phyloP scores from a whole-genome alignment of 1,140 invertebrate genomes.

The Phthorimaea operculella region DNA sequence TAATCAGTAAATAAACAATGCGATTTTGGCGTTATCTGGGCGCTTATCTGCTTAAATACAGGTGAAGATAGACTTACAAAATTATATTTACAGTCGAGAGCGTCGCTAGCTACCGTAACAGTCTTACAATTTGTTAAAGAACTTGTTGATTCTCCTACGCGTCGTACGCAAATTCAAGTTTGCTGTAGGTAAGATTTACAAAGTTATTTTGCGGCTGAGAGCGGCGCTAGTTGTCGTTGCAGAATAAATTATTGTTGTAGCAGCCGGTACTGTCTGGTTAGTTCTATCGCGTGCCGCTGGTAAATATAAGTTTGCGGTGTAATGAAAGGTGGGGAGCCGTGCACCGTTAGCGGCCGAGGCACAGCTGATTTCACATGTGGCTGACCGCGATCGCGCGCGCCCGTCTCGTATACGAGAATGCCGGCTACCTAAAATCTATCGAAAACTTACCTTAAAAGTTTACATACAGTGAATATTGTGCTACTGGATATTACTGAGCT shows the following conservation, averaged over 20 bases:
- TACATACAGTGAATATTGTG: constrained; percentile 15
- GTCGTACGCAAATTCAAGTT: too few relatives aligned
- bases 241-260: not conserved
- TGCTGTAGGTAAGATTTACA: not conserved
- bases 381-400: constrained; percentile 33
- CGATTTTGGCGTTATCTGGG: constrained; percentile 41
- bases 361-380: constrained; percentile 65
- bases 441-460: constrained; percentile 30
- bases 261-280: not conserved
- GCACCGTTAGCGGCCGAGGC: constrained; percentile 39
- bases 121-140: not conserved
- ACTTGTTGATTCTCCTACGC: not conserved
- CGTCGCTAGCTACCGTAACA: not conserved
- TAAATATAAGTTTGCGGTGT: not conserved
- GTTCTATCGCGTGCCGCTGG: not conserved
- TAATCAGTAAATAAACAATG: constrained; percentile 47
- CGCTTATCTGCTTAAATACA: constrained; percentile 30
- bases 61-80: constrained; percentile 4
- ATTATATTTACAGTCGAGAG: not conserved
- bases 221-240: not conserved
- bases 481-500: constrained; percentile 3
- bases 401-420: constrained; percentile 35
- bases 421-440: constrained; percentile 30
- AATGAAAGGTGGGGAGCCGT: constrained; percentile 20
- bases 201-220: not conserved